These are phyloP conservation scores for Psephotus haematonotus DNA, from an alignment of 2,113 vertebrate species.

Conservation along the genomic window DNA sequence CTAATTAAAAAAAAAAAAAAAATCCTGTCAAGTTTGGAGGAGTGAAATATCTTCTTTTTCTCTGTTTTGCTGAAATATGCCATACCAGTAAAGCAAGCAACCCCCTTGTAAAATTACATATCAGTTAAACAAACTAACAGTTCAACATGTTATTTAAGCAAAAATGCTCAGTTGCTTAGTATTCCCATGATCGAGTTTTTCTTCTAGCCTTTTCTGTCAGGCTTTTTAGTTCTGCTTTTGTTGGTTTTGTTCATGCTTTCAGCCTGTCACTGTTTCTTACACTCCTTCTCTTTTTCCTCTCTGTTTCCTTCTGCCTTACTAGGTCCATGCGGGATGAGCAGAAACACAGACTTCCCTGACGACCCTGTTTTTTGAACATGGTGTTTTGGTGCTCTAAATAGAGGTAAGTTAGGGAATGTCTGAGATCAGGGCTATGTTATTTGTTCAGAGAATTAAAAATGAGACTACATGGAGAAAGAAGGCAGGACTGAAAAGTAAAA, in stretches of 20 bases:
- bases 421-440: not conserved
- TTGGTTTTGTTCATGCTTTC: not conserved
- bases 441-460: not conserved
- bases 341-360: not conserved
- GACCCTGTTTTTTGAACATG: rapidly evolving
- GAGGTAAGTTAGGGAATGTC: not conserved
- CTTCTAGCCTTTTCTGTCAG: not conserved
- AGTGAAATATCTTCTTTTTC: not conserved
- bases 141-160: not conserved
- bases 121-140: not conserved
- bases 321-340: not conserved
- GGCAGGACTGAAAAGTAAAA: not conserved
- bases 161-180: not conserved
- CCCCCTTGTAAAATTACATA: not conserved
- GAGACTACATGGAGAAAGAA: not conserved
- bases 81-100: not conserved
- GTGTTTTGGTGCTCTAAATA: not conserved
- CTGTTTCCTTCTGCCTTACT: not conserved
- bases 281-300: not conserved
- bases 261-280: not conserved
- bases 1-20: not conserved
- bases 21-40: not conserved
- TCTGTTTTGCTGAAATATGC: not conserved
- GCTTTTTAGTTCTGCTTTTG: not conserved
- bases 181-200: rapidly evolving